Conservation (phyloP, 1,140 invertebrate genomes). For the Drosophila kepulauana region DNA sequence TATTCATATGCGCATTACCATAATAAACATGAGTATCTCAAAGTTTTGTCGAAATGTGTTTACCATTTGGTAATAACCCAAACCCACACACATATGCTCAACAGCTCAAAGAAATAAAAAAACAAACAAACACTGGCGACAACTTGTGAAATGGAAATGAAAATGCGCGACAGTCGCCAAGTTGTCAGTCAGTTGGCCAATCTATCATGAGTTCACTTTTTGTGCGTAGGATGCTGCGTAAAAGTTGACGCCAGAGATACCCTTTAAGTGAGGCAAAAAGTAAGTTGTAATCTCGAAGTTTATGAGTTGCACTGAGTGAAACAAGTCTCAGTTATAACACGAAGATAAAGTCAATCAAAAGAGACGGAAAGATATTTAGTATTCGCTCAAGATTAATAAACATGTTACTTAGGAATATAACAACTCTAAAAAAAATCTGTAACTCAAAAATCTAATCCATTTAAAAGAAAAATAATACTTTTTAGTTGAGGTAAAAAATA, state of each 20-base stretch:
- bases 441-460: too few relatives aligned
- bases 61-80: constrained; percentile 24
- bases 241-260: not conserved
- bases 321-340: too few relatives aligned
- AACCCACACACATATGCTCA: not conserved
- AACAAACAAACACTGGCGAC: constrained; percentile 12
- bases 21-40: constrained; percentile 11
- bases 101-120: constrained; percentile 1
- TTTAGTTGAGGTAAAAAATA: not conserved
- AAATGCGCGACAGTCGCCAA: constrained; percentile 36
- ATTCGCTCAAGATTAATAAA: too few relatives aligned
- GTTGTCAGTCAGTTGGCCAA: constrained; percentile 48
- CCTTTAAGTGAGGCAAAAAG: not conserved
- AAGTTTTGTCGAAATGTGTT: constrained; percentile 33
- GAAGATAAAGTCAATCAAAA: too few relatives aligned
- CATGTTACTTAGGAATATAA: too few relatives aligned
- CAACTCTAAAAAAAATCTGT: too few relatives aligned
- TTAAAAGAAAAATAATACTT: not conserved
- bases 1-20: constrained; percentile 19
- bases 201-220: constrained; percentile 45
- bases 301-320: too few relatives aligned
- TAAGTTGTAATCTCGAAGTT: too few relatives aligned
- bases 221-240: constrained; percentile 23
- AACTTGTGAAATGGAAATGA: constrained; percentile 56
- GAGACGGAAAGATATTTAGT: too few relatives aligned